Conservation (phyloP, 2,888 invertebrate genomes). For the Acronicta psi region DNA sequence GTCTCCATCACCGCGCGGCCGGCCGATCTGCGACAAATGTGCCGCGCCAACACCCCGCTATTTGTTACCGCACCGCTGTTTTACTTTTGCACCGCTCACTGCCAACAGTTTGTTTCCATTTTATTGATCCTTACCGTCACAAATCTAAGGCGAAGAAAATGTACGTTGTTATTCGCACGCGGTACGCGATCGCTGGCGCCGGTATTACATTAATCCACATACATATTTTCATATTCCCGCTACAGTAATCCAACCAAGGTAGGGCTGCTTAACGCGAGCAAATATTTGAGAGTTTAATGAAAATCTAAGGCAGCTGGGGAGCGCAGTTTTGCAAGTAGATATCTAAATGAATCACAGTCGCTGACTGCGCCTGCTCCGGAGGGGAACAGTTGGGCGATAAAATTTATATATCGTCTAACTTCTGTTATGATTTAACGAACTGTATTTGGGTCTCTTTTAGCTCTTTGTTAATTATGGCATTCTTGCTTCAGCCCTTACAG, state of each 20-base stretch:
- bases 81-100: constrained; percentile 69
- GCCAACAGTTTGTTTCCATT: constrained; percentile 69
- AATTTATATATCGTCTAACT: constrained; percentile 85
- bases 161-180: constrained; percentile 72
- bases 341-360: constrained; percentile 81
- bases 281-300: constrained; percentile 86
- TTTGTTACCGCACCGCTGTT: constrained; percentile 70
- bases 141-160: constrained; percentile 72
- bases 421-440: constrained; percentile 85
- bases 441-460: constrained; percentile 74
- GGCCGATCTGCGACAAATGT: constrained; percentile 68
- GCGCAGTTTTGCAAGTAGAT: constrained; percentile 77
- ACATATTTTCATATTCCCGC: constrained; percentile 79
- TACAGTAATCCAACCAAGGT: constrained; percentile 71
- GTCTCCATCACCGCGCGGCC: constrained; percentile 57
- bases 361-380: constrained; percentile 67
- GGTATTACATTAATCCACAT: constrained; percentile 74
- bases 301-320: constrained; percentile 77
- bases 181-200: constrained; percentile 66
- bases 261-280: constrained; percentile 75
- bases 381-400: constrained; percentile 78
- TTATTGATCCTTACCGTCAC: constrained; percentile 73
- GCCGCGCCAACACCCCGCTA: constrained; percentile 48
- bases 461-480: constrained; percentile 76
- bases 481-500: constrained; percentile 63